These are phyloP conservation scores for Aplochiton taeniatus DNA, from an alignment of 2,797 vertebrate species.

Conservation along the genomic window DNA sequence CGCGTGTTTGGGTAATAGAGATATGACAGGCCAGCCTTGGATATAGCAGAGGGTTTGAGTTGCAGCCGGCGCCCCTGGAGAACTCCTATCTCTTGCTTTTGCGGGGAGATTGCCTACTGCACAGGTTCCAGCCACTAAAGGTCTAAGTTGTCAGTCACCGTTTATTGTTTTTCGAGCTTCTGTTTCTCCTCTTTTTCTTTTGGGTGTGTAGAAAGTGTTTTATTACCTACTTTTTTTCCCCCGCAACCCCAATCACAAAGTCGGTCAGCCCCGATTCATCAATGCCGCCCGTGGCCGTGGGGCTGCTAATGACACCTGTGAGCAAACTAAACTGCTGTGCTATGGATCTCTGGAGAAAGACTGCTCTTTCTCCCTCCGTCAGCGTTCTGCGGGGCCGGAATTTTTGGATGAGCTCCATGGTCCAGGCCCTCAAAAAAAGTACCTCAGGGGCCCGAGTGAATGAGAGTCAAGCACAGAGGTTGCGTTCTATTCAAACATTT, in stretches of 20 bases:
- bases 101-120: not conserved
- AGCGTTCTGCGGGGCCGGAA: constrained; percentile 29
- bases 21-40: constrained; percentile 43
- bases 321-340: constrained; percentile 25
- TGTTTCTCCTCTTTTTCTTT: no score
- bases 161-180: no score
- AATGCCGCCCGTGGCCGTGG: constrained; percentile 31
- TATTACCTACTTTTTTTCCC: constrained; percentile 24
- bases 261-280: constrained; percentile 42
- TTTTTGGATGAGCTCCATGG: constrained; percentile 42
- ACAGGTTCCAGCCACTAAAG: not conserved
- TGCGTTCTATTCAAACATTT: constrained; percentile 39
- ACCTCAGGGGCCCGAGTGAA: constrained; percentile 19
- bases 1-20: constrained; percentile 15
- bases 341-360: constrained; percentile 16
- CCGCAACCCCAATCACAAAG: constrained; percentile 19
- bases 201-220: no score
- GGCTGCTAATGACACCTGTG: constrained; percentile 42
- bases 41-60: constrained; percentile 37
- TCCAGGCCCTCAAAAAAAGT: constrained; percentile 39
- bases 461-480: constrained; percentile 29
- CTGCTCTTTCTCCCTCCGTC: constrained; percentile 26
- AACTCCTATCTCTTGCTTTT: constrained; percentile 34
- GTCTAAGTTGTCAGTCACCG: no score
- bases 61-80: constrained; percentile 27